phyloP scores from a whole-genome alignment of 2,888 invertebrate genomes.

The Dicyrtoma fusca region DNA sequence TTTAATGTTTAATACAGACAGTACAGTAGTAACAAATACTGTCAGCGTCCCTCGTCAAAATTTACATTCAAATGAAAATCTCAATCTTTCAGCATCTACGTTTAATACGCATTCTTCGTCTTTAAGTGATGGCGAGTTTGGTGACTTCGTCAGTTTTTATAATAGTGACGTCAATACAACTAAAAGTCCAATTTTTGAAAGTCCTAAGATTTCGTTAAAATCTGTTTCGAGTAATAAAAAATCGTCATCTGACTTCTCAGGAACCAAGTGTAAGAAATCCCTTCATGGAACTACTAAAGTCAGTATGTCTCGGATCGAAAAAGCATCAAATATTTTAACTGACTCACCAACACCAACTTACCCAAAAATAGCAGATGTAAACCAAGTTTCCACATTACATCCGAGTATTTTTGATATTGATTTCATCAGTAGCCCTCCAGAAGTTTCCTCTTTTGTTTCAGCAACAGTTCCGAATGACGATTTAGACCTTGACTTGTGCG shows the following conservation, averaged over 20 bases:
- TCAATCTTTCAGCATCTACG: too few species aligned
- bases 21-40: neutral
- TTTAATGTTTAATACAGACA: slow-evolving; percentile 8
- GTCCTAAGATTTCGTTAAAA: slow-evolving; percentile 31
- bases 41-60: too few species aligned
- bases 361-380: neutral
- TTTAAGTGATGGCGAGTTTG: slow-evolving; percentile 47
- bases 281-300: slow-evolving; percentile 3
- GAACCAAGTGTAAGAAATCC: too few species aligned
- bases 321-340: slow-evolving; percentile 35
- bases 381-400: neutral
- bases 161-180: slow-evolving; percentile 8
- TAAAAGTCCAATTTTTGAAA: slow-evolving; percentile 1
- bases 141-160: slow-evolving; percentile 51
- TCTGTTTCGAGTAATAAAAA: slow-evolving; percentile 16
- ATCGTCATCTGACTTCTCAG: slow-evolving; percentile 7
- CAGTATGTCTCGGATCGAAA: slow-evolving; percentile 15
- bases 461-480: slow-evolving; percentile 1
- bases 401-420: neutral
- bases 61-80: too few species aligned
- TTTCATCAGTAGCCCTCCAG: slow-evolving; percentile 17
- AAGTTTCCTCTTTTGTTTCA: slow-evolving; percentile 36
- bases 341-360: slow-evolving; percentile 33
- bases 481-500: slow-evolving; percentile 14
- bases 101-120: too few species aligned